Percentiles rank a stretch among this genome's conserved stretches.
Conservation (phyloP, 2,113 vertebrate species). For the Bubo bubo region DNA sequence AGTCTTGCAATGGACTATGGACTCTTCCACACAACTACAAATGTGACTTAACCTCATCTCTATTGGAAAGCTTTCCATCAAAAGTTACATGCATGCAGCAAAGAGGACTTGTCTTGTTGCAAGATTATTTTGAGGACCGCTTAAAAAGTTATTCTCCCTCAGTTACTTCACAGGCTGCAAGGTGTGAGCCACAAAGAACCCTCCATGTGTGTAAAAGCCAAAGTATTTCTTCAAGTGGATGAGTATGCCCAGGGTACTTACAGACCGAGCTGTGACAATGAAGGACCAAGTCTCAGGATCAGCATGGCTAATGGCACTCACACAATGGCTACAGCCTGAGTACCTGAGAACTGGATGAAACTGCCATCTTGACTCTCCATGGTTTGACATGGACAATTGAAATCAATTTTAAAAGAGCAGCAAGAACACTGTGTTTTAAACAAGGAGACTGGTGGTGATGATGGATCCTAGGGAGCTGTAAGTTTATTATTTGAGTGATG, state of each 20-base stretch:
- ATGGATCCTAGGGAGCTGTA: neutral
- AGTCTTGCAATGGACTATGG: neutral
- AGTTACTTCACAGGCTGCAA: neutral
- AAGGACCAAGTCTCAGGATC: neutral
- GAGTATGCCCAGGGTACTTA: accelerated
- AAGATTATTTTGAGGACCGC: neutral
- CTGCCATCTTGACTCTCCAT: neutral
- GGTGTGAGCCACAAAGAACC: neutral
- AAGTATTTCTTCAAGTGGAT: neutral
- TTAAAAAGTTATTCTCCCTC: neutral
- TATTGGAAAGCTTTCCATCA: neutral
- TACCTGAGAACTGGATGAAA: neutral
- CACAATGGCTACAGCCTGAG: accelerated
- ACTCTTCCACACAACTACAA: neutral
- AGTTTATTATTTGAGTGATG: neutral
- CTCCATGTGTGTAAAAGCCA: neutral
- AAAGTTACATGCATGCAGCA: neutral
- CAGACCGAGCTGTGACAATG: neutral
- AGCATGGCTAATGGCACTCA: accelerated
- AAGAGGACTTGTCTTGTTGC: neutral
- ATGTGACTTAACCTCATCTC: neutral
- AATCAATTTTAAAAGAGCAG: neutral
- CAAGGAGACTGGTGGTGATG: neutral
- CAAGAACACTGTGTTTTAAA: neutral
- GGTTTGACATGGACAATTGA: neutral